These are phyloP conservation scores for Ectropis crepuscularia DNA, from an alignment of 2,888 invertebrate species.

Conservation along the genomic window DNA sequence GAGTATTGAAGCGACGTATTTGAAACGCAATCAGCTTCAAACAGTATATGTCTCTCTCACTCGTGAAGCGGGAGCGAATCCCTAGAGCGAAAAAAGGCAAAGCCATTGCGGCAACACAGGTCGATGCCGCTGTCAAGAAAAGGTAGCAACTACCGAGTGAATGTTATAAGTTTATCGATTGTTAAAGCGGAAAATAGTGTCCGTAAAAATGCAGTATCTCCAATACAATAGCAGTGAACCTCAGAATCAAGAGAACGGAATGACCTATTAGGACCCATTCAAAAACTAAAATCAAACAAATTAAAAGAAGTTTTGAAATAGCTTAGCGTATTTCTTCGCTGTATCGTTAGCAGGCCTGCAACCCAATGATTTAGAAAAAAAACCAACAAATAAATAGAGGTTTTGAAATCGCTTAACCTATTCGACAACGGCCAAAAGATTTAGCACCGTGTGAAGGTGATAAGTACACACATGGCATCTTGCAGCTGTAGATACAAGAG, in stretches of 20 bases:
- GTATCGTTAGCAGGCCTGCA: too few species aligned
- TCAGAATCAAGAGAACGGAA: conserved; percentile 84
- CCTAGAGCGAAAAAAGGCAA: conserved; percentile 76
- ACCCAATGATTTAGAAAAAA: conserved; percentile 89
- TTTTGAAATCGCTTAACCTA: too few species aligned
- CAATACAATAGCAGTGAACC: too few species aligned
- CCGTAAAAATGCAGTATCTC: too few species aligned
- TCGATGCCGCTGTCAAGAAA: conserved; percentile 57
- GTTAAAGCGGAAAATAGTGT: too few species aligned
- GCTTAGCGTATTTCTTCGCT: too few species aligned
- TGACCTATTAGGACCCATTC: conserved; percentile 90
- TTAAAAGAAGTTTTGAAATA: too few species aligned
- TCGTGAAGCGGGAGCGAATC: conserved; percentile 89
- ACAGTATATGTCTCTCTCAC: conserved; percentile 89
- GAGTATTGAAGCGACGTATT: conserved; percentile 93
- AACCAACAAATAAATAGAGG: too few species aligned
- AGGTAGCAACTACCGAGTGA: conserved; percentile 75
- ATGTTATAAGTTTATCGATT: conserved; percentile 41
- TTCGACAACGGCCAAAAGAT: too few species aligned
- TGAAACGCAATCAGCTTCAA: conserved; percentile 91
- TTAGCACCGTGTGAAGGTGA: too few species aligned
- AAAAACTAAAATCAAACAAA: conserved; percentile 79
- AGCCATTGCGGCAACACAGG: conserved; percentile 53
- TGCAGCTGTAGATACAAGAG: too few species aligned
- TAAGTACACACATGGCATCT: too few species aligned